A percentile compares a stretch with the other conserved stretches of the same genome.
phyloP scores from a whole-genome alignment of 1,140 invertebrate genomes.

The Batillaria attramentaria region DNA sequence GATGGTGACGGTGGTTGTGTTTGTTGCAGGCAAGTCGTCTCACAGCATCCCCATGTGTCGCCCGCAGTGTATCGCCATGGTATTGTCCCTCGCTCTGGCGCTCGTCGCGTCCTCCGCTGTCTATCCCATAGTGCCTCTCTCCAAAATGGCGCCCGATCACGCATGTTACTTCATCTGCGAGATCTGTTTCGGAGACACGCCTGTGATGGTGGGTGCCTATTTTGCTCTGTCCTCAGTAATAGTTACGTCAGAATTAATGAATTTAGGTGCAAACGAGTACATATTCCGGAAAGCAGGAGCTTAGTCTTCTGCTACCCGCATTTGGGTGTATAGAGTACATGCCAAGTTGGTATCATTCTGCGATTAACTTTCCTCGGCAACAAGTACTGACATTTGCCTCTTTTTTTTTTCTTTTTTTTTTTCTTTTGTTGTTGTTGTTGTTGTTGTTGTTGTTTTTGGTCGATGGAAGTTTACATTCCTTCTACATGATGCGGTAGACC shows the following conservation, averaged over 20 bases:
- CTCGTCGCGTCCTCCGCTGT: constrained; percentile 1
- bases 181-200: constrained; percentile 1
- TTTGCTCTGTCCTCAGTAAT: background rate
- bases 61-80: constrained; percentile 10
- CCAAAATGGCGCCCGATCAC: constrained; percentile 19
- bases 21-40: background rate
- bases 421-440: background rate
- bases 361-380: too few species aligned
- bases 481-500: background rate
- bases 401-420: background rate
- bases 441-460: background rate
- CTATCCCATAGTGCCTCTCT: constrained; percentile 7
- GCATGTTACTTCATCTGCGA: constrained; percentile 32
- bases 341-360: too few species aligned
- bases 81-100: constrained; percentile 11
- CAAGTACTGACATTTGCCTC: too few species aligned
- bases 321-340: too few species aligned
- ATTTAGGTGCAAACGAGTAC: background rate
- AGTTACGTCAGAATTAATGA: background rate
- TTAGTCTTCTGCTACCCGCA: background rate
- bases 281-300: background rate
- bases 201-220: background rate
- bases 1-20: too few species aligned
- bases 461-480: background rate
- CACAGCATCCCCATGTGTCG: background rate